These are phyloP conservation scores for Sebastes cheni DNA, from an alignment of 2,797 vertebrate species.

Conservation along the genomic window DNA sequence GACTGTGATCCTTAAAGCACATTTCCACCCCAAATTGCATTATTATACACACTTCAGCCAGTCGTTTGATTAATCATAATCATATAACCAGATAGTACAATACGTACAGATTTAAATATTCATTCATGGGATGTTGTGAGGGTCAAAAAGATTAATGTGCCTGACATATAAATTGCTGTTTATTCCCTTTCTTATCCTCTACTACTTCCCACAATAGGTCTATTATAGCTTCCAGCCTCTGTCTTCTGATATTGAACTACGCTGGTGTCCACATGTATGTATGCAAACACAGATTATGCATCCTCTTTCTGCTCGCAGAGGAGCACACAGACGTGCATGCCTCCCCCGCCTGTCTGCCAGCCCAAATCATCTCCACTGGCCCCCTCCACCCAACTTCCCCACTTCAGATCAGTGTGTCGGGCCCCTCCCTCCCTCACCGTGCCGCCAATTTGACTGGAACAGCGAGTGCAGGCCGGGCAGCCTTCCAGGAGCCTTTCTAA, in stretches of 20 bases:
- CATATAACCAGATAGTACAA: neutral
- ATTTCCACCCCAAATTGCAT: neutral
- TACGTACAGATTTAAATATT: neutral
- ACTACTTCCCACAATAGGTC: neutral
- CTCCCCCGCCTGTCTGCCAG: conserved; percentile 34
- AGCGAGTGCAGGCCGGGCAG: conserved; percentile 77
- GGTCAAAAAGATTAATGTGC: neutral
- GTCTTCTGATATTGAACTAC: neutral
- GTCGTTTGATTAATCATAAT: neutral
- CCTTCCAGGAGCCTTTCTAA: conserved; percentile 81
- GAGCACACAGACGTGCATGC: neutral
- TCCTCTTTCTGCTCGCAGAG: conserved; percentile 16
- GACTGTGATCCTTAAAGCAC: neutral
- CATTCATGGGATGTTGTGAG: neutral
- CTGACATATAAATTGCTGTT: neutral
- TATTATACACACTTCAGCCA: neutral
- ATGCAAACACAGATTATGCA: conserved; percentile 6
- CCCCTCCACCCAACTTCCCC: conserved; percentile 20
- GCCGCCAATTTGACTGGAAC: conserved; percentile 83
- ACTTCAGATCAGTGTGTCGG: conserved; percentile 9
- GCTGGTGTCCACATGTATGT: neutral
- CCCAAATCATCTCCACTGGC: conserved; percentile 34
- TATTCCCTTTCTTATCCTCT: neutral
- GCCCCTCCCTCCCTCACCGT: conserved; percentile 64
- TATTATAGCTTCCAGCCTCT: neutral